Percentiles rank a stretch among this genome's conserved stretches.
Evolutionary conservation across 1,140 invertebrate species (phyloP).

Genomic region (Drosophila pandora): DNA sequence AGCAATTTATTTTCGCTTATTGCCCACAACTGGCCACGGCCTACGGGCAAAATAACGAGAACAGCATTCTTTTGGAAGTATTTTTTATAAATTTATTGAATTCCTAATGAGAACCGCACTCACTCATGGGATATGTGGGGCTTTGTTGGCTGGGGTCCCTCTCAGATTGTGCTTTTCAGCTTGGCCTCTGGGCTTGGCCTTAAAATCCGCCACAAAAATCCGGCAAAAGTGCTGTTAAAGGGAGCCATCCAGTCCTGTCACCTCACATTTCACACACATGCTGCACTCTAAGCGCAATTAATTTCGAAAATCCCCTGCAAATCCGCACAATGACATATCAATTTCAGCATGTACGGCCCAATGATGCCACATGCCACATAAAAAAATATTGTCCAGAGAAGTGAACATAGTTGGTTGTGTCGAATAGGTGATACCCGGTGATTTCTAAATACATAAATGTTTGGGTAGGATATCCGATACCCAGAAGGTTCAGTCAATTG

Average conservation of each 20-base stretch:
- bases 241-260: constrained; percentile 24
- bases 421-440: not conserved
- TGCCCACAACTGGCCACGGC: constrained; percentile 11
- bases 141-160: not conserved
- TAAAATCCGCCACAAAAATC: not conserved
- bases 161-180: not conserved
- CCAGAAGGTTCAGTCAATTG: no score
- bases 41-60: constrained; percentile 11
- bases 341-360: constrained; percentile 37
- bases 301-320: constrained; percentile 56
- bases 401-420: not conserved
- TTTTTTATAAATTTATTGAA: constrained; percentile 60
- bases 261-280: constrained; percentile 27
- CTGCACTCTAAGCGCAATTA: constrained; percentile 45
- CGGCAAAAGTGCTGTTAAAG: not conserved
- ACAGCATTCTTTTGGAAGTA: constrained; percentile 20
- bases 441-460: no score
- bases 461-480: no score
- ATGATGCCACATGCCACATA: constrained; percentile 24
- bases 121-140: constrained; percentile 11
- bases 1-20: constrained; percentile 40
- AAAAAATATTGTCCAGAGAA: constrained; percentile 10
- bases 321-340: constrained; percentile 61
- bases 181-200: not conserved
- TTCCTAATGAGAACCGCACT: constrained; percentile 35